Evolutionary conservation across 2,113 vertebrate species (phyloP).

Genomic region (Catharus minimus): DNA sequence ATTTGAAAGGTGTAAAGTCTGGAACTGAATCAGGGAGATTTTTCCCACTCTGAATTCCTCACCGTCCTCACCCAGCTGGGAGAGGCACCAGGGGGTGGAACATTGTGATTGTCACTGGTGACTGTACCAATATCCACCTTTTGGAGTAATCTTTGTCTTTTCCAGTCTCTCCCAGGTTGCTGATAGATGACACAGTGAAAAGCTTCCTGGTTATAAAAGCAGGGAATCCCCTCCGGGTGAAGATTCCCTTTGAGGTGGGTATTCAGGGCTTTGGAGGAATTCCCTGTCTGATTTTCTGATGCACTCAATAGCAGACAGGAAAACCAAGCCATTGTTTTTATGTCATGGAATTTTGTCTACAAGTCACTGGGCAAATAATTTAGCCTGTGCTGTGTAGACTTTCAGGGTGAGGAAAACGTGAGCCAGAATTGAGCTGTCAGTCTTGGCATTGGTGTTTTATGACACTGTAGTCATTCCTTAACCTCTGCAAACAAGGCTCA

Average conservation of each 20-base stretch:
- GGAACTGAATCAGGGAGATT: background rate
- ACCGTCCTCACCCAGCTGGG: background rate
- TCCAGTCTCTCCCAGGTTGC: constrained; percentile 83
- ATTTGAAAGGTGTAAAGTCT: background rate
- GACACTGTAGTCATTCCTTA: background rate
- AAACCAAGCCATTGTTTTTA: background rate
- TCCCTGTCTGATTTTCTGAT: background rate
- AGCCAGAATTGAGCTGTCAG: background rate
- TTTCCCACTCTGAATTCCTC: background rate
- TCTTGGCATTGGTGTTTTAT: background rate
- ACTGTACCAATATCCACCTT: background rate
- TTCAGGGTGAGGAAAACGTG: background rate
- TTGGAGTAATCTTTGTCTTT: background rate
- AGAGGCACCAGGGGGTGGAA: too few species aligned
- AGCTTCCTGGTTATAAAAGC: constrained; percentile 80
- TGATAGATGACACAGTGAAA: constrained; percentile 77
- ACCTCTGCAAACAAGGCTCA: background rate
- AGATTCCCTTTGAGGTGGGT: constrained; percentile 85
- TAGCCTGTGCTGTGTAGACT: background rate
- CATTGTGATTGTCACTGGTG: background rate
- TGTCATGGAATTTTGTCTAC: background rate
- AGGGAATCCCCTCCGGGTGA: constrained; percentile 81
- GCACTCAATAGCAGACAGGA: background rate
- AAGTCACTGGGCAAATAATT: background rate
- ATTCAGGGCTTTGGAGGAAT: background rate